Conservation (phyloP, 2,888 invertebrate species). For the Yponomeuta malinellus region DNA sequence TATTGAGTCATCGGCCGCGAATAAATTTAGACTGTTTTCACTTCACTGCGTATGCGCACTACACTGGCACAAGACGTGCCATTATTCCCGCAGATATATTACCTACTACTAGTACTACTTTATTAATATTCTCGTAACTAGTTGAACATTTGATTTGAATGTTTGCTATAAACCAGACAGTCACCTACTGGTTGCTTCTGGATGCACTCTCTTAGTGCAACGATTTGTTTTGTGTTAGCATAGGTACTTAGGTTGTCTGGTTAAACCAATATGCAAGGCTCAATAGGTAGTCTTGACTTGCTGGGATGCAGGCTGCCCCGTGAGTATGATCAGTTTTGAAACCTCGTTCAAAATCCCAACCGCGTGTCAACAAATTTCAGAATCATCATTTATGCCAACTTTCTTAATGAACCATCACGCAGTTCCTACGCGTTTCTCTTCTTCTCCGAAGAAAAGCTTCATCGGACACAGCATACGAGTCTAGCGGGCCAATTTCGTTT, state of each 20-base stretch:
- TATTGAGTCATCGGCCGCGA: conserved; percentile 11
- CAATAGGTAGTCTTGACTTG: too few species aligned
- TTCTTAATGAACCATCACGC: not conserved
- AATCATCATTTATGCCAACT: not conserved
- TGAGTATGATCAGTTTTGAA: not conserved
- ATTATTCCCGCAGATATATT: not conserved
- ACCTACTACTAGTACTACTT: not conserved
- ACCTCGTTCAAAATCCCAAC: not conserved
- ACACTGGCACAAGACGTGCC: not conserved
- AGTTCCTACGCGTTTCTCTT: not conserved
- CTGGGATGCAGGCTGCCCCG: too few species aligned
- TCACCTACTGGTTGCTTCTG: too few species aligned
- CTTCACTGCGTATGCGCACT: conserved; percentile 4
- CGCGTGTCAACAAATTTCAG: not conserved
- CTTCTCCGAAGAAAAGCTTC: not conserved
- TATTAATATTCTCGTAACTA: not conserved
- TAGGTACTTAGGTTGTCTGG: too few species aligned
- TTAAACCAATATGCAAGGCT: too few species aligned
- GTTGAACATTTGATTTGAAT: not conserved
- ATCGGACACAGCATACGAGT: not conserved
- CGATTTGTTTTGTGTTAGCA: too few species aligned
- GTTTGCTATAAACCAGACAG: too few species aligned
- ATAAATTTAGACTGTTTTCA: conserved; percentile 9
- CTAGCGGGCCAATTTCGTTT: not conserved
- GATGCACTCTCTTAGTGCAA: too few species aligned